Percentiles rank a stretch among this genome's conserved stretches.
Evolutionary conservation across 2,888 invertebrate species (phyloP).

Genomic region (Loripinus fragilis): DNA sequence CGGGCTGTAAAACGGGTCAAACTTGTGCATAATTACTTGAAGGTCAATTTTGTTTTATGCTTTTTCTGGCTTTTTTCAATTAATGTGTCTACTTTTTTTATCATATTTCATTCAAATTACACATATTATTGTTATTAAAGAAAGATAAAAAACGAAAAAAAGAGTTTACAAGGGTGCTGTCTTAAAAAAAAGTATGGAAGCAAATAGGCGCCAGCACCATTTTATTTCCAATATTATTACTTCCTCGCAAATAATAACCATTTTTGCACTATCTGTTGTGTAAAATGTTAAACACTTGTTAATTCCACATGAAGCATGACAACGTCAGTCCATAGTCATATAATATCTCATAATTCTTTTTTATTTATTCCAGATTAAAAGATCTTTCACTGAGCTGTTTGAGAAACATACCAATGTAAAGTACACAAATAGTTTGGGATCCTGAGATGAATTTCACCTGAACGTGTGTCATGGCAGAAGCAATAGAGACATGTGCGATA

Average conservation of each 20-base stretch:
- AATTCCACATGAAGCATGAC: neutral
- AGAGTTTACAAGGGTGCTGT: neutral
- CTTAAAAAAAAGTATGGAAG: conserved; percentile 8
- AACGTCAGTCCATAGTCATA: neutral
- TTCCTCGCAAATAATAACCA: neutral
- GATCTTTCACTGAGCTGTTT: neutral
- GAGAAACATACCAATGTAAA: neutral
- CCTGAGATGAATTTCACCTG: too few species aligned
- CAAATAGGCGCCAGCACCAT: conserved; percentile 2
- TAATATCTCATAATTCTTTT: neutral
- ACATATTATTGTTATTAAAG: neutral
- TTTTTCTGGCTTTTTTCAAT: too few species aligned
- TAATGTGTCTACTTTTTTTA: neutral
- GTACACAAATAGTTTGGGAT: neutral
- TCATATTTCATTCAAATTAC: neutral
- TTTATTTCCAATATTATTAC: neutral
- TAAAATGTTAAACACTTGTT: neutral
- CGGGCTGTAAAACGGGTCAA: neutral
- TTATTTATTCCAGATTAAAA: neutral
- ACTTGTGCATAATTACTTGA: neutral
- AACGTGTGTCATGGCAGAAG: neutral
- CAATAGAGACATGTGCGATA: conserved; percentile 2
- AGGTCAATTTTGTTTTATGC: neutral
- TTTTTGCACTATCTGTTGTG: neutral
- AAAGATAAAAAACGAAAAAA: neutral